phyloP scores from a whole-genome alignment of 2,113 vertebrate species.

The Sakesphorus luctuosus region DNA sequence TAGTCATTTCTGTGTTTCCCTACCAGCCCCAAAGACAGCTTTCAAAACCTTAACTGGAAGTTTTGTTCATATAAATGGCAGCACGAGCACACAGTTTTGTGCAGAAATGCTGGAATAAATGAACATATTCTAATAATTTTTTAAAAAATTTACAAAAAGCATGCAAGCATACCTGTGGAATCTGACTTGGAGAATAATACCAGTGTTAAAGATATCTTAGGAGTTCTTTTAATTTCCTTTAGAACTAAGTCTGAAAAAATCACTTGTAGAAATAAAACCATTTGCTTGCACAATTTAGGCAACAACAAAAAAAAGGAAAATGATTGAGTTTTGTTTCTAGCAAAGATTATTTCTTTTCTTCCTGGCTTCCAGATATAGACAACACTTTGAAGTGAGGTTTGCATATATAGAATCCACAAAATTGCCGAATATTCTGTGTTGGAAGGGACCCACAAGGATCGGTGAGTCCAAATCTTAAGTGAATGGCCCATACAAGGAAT shows the following conservation, averaged over 20 bases:
- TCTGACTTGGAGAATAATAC: background rate
- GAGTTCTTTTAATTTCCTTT: background rate
- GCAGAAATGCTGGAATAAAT: background rate
- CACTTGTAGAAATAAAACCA: background rate
- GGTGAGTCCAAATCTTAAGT: background rate
- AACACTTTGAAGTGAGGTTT: background rate
- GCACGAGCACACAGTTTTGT: background rate
- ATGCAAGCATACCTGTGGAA: background rate
- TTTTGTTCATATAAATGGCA: background rate
- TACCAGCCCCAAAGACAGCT: background rate
- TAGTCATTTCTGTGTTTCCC: background rate
- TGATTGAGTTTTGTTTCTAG: background rate
- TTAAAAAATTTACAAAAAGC: background rate
- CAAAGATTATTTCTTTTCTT: background rate
- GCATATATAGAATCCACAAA: background rate
- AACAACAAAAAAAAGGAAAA: background rate
- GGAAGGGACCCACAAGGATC: background rate
- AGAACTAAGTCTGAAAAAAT: background rate
- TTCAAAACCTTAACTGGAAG: background rate
- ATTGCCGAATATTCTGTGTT: background rate
- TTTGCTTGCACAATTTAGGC: background rate
- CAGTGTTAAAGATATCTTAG: background rate
- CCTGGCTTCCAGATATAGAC: background rate
- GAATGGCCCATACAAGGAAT: background rate
- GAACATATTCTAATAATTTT: background rate